Evolutionary conservation across 2,113 vertebrate genomes (phyloP), one percentile per base, ranked within the genome.

Genomic region (Circaetus cinerascens): DNA sequence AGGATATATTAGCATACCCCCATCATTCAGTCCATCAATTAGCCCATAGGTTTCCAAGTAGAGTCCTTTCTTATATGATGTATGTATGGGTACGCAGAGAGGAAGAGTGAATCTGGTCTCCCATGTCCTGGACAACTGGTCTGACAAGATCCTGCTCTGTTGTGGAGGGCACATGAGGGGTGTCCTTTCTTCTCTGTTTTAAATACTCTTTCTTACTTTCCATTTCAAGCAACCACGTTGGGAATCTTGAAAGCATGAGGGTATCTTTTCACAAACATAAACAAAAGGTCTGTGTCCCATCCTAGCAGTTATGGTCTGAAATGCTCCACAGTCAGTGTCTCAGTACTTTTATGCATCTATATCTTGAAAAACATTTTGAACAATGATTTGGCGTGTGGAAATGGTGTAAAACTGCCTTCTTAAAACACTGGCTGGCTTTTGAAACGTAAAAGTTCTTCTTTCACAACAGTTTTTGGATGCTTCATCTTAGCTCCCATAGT

Each of bases 261-360:
- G 1, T 34, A 14, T 36, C 15, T 68, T 32, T 93, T 66, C 26
- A 64, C 15, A 45, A 68, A 36, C 3, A 29, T 13, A 34, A 51
- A 13, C 2, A 41, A 59, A 63, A 45, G 0, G 1, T 63, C 51
- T 50, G 9, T 50, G 5, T 59, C n/a, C 21, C 15, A 34, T 34
- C 30, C 41, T 26, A 23, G 9, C 17, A 43, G 15, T 34, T 59
- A 27, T 12, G 40, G 6, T 38, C 30, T 76, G 55, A 88, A 82
- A 45, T 30, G 9, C 3, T 68, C 27, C 27, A 36, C 4, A 27
- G 4, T 7, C 25, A 41, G 5, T 34, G 21, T 34, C 7, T 62
- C 11, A 12, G 41, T 38, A 48, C 26, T 69, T 90, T 51, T 51
- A 40, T 18, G 4, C 15, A 72, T 34, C 26, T 45, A 4, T 13